phyloP scores from a whole-genome alignment of 2,888 invertebrate genomes.

The Aphidius colemani region DNA sequence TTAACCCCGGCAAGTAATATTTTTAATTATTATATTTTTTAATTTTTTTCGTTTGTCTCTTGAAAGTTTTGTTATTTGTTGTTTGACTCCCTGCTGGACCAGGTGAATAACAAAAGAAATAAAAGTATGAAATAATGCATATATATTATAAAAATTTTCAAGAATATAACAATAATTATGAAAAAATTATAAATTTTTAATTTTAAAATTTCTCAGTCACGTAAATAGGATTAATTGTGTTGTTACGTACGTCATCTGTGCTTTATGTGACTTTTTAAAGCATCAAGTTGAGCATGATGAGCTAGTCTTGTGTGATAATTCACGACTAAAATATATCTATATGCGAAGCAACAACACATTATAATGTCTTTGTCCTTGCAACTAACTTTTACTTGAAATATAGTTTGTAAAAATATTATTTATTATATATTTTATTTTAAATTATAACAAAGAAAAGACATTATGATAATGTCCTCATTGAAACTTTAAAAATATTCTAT shows the following conservation, averaged over 20 bases:
- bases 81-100: conserved; percentile 6
- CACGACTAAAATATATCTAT: too few species aligned
- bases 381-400: too few species aligned
- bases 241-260: conserved; percentile 29
- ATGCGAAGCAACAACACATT: too few species aligned
- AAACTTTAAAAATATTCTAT: neutral
- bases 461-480: neutral
- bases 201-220: too few species aligned
- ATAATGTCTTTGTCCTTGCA: too few species aligned
- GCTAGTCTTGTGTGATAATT: too few species aligned
- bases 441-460: too few species aligned
- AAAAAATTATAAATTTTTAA: neutral
- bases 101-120: conserved; percentile 8
- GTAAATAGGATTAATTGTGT: too few species aligned
- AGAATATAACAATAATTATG: neutral
- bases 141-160: neutral
- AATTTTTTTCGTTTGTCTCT: neutral
- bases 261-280: conserved; percentile 31
- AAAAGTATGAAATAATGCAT: too few species aligned
- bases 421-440: too few species aligned
- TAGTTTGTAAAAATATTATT: too few species aligned
- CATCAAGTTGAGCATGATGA: too few species aligned
- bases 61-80: neutral
- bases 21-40: conserved; percentile 6
- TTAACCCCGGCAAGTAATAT: conserved; percentile 17